Base-by-base conservation (phyloP, 2,888 invertebrate species). In the Pherbina coryleti region DNA sequence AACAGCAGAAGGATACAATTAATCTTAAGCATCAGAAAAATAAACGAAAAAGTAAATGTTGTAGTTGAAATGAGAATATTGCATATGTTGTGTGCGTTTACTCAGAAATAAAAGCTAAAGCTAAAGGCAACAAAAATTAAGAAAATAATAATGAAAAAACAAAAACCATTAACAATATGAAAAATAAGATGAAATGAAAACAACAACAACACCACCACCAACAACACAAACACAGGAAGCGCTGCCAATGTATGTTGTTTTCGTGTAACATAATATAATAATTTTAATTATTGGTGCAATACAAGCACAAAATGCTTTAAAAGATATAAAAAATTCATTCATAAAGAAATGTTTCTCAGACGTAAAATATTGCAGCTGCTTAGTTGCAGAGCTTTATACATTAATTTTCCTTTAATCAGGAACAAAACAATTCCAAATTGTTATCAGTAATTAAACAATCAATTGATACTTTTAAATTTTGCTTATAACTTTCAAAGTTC, bases 41-140 rank as follows among this genome's bases (percentile, higher is more conserved):
- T 80, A 89, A 87, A 83, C 82, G 85, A 84, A 88, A 88, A 83
- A 85, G 84, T 79, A 89, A 88, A 85, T 90, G 90, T 84, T 90
- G 90, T 85, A 88, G 88, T 86, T 87, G 87, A 87, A 88, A 88
- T 67, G 75, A 53, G 17, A 37, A 75, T 31, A 51, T 74, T 9
- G 49, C 31, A 34, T 53, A 34, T 53, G 53, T 66, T 51, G 66
- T 53, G 66, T 49, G 75, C 37, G 66, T 75, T 75, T 75, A 66
- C 34, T 37, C 75, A 60, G 75, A 66, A 62, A 64, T 74, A 51
- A 74, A 74, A 55, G 55, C 55, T 34, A 71, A 55, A 74, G 51
- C 73, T 17, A 74, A 62, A 49, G 28, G 73, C 44, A 74, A 74
- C 28, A 60, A 14, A 62, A 49, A 74, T 64, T 19, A 37, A 37